Evolutionary conservation across 1,140 invertebrate genomes (phyloP), one percentile per base, ranked within the genome.

Genomic region (Choristoneura fumiferana): DNA sequence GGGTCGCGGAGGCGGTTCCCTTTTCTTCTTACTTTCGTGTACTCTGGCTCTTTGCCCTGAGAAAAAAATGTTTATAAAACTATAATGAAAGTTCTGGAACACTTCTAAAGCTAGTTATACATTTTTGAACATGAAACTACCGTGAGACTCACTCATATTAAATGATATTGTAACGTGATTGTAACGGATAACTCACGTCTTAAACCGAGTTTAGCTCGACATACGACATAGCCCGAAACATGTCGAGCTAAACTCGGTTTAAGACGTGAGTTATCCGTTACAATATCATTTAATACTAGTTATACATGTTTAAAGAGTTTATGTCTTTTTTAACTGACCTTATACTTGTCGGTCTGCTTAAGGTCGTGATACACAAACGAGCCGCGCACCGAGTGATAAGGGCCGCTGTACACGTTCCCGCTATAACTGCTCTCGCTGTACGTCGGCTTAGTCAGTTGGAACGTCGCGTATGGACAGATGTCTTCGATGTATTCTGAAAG

Each of bases 301-400:
- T n/a, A n/a, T n/a, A n/a, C n/a, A n/a, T n/a, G n/a, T n/a, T n/a
- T n/a, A n/a, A n/a, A n/a, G n/a, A n/a, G n/a, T n/a, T n/a, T n/a
- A n/a, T n/a, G n/a, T n/a, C n/a, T n/a, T n/a, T n/a, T n/a, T n/a
- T n/a, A n/a, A n/a, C 15, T 13, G 49, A 87, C 90, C 89, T 92
- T 92, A 82, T 92, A 92, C 73, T 92, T 92, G 82, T 92, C 91
- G 65, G 88, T 91, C 72, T 91, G 91, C 83, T 93, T 93, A 58
- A 93, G 91, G 87, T 97, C 95, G 88, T 96, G 96, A 90, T 97
- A 97, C 64, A 96, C 95, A 91, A 97, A 97, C 63, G 95, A 96
- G 58, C 95, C 95, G 57, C 96, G 91, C 52, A 96, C 95, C 45
- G 95, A 94, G 82, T 95, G 94, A 85, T 95, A 95, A 60, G 95